Base-by-base conservation (phyloP, 1,140 invertebrate genomes). In the Drosophila lacertosa region DNA sequence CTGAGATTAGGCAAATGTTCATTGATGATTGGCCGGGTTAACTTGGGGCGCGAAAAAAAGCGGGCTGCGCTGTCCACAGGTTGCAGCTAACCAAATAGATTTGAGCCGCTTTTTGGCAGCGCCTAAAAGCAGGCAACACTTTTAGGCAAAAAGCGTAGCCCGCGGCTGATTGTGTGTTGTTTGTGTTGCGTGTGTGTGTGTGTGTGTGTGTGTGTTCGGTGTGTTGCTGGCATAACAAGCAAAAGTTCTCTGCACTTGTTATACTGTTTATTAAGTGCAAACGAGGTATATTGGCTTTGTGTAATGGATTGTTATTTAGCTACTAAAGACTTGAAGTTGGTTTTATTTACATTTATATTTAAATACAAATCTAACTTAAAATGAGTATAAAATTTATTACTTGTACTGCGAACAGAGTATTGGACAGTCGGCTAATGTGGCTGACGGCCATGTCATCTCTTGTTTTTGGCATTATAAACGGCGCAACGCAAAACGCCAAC, bases 41-140 rank as follows among this genome's bases (percentile, higher is more conserved):
- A 18, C 7, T 2, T 13, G 37, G 5, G 15, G 7, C 6, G 9
- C 20, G n/a, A n/a, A n/a, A n/a, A n/a, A n/a, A n/a, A n/a, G n/a
- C n/a, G n/a, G n/a, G n/a, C n/a, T n/a, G n/a, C 35, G 20, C 32
- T 22, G 13, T 11, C 50, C 29, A 16, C 20, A 35, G 51, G 20
- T 35, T 26, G 9, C 13, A 24, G 35, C 9, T 15, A 11, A 22
- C 10, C 11, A 11, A 54, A 11, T 40, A 26, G 22, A 26, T 16
- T 13, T 40, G 51, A 54, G 51, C 13, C 13, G 51, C 33, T 69
- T 55, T 55, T 58, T 35, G 65, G 33, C 35, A 29, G 44, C 54
- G 57, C 58, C 73, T 54, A 20, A 73, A 74, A 73, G 68, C 58
- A 50, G 55, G 58, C 77, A 54, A 53, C 35, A 54, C 65, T 68